A percentile compares a stretch with the other conserved stretches of the same genome.
Conservation (phyloP, 2,888 invertebrate genomes). For the Melanostoma scalare region DNA sequence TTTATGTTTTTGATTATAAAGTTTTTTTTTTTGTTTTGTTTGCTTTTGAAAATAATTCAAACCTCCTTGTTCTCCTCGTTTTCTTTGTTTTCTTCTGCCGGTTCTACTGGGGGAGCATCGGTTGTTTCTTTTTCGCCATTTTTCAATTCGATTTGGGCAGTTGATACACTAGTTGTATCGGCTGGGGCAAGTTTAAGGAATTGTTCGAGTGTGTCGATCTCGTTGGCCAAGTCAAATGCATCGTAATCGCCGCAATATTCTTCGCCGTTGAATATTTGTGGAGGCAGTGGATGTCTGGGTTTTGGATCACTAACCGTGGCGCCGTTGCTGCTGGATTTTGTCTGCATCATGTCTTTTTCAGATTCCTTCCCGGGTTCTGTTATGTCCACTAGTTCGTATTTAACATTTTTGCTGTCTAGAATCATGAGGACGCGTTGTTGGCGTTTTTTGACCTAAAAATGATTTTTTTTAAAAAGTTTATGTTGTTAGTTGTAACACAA, state of each 20-base stretch:
- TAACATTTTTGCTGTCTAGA: constrained; percentile 94
- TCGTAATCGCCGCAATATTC: constrained; percentile 96
- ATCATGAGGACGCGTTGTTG: constrained; percentile 97
- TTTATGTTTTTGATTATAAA: constrained; percentile 31
- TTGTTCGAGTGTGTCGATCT: constrained; percentile 93
- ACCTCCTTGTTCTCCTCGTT: constrained; percentile 76
- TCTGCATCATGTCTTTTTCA: constrained; percentile 96
- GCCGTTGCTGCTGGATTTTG: constrained; percentile 89
- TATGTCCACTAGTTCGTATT: constrained; percentile 95
- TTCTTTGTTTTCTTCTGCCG: constrained; percentile 79
- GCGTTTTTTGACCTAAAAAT: constrained; percentile 93
- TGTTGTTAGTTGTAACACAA: neutral
- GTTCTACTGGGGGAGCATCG: constrained; percentile 81
- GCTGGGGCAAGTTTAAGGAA: constrained; percentile 90
- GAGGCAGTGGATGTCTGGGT: constrained; percentile 92
- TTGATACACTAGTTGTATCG: constrained; percentile 81
- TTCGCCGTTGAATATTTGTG: constrained; percentile 96
- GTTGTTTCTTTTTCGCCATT: constrained; percentile 78
- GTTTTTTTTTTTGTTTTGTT: constrained; percentile 35
- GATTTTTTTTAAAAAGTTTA: constrained; percentile 1
- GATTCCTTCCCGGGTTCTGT: constrained; percentile 95
- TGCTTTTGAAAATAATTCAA: constrained; percentile 71
- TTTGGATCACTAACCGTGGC: constrained; percentile 88
- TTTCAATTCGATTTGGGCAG: constrained; percentile 82
- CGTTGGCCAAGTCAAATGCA: constrained; percentile 94